Evolutionary conservation across 2,113 vertebrate genomes (phyloP), one percentile per base, ranked within the genome.

Genomic region (Monarcha castaneiventris): DNA sequence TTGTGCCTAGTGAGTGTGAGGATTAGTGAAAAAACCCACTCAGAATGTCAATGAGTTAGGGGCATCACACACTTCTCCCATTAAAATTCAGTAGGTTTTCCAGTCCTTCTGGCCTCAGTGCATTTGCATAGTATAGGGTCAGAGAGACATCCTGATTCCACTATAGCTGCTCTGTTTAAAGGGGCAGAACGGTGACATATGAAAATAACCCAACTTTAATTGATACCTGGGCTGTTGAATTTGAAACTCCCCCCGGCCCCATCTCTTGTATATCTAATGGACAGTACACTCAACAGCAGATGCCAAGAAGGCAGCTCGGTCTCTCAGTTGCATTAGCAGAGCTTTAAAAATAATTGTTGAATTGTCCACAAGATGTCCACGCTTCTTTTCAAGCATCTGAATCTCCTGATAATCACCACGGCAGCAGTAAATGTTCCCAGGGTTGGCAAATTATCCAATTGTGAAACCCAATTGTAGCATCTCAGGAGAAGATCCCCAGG

Each of bases 41-140:
- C 55, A 55, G 96, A 94, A 96, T 94, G 88, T 81, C 90, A 91
- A 74, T 94, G 87, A 94, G 41, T 84, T 64, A 13, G 56, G 58
- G 94, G 54, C 66, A 83, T 77, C 59, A n/a, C 75, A 76, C 32
- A 61, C 81, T 88, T 59, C 59, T 74, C 56, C 61, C 90, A 94
- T 95, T 97, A 96, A 94, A 94, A 96, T 93, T 95, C 96, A 91
- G 91, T 37, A 92, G 94, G 87, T 90, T 94, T 96, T 87, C 41
- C 9, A 73, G 94, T 94, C 69, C 76, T 74, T 51, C 87, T 90
- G 95, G 88, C 41, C 87, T 90, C 6, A 0, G 68, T 89, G 83
- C 56, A 93, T 96, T 94, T 96, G 95, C 92, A 94, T 79, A 95
- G 92, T 56, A 75, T 86, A 89, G 97, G 97, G 96, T 97, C 97